phyloP scores from a whole-genome alignment of 2,113 vertebrate genomes.

The Pseudorasbora parva region DNA sequence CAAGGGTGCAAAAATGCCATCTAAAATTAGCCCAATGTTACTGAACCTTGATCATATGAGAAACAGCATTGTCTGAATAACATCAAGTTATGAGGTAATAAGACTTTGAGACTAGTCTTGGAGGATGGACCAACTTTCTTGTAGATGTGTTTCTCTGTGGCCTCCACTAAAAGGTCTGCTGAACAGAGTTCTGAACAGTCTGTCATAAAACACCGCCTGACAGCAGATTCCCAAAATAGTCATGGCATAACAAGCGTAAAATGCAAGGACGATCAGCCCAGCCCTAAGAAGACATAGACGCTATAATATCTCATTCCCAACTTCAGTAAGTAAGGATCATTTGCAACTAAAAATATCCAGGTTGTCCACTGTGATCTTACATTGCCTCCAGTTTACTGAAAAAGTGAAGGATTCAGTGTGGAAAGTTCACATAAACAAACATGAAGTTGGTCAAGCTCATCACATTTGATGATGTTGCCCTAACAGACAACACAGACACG shows the following conservation, averaged over 20 bases:
- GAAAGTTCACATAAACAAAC: background rate
- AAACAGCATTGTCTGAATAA: background rate
- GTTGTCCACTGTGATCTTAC: background rate
- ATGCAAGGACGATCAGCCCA: background rate
- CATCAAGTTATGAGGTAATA: background rate
- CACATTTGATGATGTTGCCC: background rate
- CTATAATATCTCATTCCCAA: background rate
- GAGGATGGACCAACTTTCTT: background rate
- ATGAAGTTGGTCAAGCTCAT: constrained; percentile 13
- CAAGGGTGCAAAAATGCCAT: background rate
- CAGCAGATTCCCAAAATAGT: constrained; percentile 46
- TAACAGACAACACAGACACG: background rate
- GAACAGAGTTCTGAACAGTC: background rate
- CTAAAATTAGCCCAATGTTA: background rate
- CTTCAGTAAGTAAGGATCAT: background rate
- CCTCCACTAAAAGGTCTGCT: background rate
- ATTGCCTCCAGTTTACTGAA: background rate
- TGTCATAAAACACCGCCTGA: background rate
- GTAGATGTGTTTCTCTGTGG: background rate
- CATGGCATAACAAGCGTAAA: constrained; percentile 4
- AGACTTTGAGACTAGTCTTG: background rate
- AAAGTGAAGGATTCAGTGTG: background rate
- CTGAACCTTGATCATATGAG: background rate
- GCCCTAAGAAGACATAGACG: background rate
- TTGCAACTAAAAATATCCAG: background rate